phyloP scores from a whole-genome alignment of 2,797 vertebrate genomes.

The Sphaeramia orbicularis region DNA sequence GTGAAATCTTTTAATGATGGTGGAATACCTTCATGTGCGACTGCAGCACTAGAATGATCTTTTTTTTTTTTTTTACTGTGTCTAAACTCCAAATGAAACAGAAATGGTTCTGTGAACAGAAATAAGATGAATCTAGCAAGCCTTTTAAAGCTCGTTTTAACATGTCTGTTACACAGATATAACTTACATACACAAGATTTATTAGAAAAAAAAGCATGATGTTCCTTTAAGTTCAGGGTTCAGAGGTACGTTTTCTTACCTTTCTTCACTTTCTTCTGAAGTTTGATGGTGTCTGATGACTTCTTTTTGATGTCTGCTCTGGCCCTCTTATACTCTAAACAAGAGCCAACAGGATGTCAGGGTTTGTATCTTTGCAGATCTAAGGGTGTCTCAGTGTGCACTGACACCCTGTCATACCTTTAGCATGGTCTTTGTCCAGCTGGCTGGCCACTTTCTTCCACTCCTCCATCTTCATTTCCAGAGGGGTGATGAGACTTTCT shows the following conservation, averaged over 20 bases:
- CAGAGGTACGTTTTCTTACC: conserved; percentile 71
- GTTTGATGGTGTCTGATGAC: conserved; percentile 89
- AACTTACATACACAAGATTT: no score
- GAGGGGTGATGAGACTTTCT: conserved; percentile 86
- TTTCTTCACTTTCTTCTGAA: conserved; percentile 91
- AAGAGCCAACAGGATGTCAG: background rate
- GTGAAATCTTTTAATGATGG: no score
- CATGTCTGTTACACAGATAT: no score
- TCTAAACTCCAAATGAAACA: no score
- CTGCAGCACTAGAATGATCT: no score
- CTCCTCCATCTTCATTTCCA: conserved; percentile 89
- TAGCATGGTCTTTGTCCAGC: conserved; percentile 90
- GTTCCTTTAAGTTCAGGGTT: no score
- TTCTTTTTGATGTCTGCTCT: conserved; percentile 90
- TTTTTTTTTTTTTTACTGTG: no score
- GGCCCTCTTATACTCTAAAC: conserved; percentile 88
- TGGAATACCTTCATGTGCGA: no score
- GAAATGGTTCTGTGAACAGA: no score
- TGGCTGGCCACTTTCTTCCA: conserved; percentile 89
- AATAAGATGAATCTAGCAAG: no score
- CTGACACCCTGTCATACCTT: conserved; percentile 75
- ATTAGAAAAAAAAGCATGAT: no score
- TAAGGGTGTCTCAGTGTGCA: background rate
- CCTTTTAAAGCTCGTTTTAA: no score
- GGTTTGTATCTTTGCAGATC: background rate